phyloP scores from a whole-genome alignment of 2,888 invertebrate species.

The Oligia fasciuncula region DNA sequence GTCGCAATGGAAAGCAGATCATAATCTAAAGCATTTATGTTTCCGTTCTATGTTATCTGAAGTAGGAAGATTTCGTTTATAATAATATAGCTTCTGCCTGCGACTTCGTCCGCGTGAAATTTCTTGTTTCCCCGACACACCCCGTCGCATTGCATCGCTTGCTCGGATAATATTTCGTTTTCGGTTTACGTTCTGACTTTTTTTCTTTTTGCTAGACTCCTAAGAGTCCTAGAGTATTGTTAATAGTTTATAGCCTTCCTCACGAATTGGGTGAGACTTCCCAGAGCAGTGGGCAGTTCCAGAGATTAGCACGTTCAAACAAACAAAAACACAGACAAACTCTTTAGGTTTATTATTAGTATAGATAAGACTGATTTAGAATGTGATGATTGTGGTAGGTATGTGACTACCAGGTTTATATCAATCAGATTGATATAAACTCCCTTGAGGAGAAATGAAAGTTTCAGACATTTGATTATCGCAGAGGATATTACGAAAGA shows the following conservation, averaged over 20 bases:
- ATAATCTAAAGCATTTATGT: constrained; percentile 26
- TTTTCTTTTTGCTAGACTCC: too few species aligned
- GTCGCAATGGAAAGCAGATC: constrained; percentile 38
- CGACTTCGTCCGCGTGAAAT: neutral
- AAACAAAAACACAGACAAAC: neutral
- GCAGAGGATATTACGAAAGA: constrained; percentile 3
- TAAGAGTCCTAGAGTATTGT: too few species aligned
- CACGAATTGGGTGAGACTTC: neutral
- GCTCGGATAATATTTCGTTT: neutral
- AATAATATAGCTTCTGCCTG: neutral
- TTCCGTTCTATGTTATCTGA: constrained; percentile 41
- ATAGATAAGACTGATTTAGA: neutral
- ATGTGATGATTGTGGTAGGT: neutral
- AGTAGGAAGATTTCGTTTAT: constrained; percentile 17
- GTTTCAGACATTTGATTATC: constrained; percentile 1
- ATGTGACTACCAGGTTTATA: constrained; percentile 13
- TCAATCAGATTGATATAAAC: neutral
- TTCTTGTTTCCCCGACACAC: neutral
- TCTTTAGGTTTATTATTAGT: neutral
- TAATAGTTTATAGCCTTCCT: too few species aligned
- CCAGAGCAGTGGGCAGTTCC: neutral
- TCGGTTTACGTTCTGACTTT: neutral
- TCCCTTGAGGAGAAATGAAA: constrained; percentile 1
- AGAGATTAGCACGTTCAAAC: neutral
- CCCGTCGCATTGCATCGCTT: neutral